Percentiles rank a stretch among this genome's conserved stretches.
phyloP scores from a whole-genome alignment of 2,888 invertebrate genomes.

The Zele albiditarsus region DNA sequence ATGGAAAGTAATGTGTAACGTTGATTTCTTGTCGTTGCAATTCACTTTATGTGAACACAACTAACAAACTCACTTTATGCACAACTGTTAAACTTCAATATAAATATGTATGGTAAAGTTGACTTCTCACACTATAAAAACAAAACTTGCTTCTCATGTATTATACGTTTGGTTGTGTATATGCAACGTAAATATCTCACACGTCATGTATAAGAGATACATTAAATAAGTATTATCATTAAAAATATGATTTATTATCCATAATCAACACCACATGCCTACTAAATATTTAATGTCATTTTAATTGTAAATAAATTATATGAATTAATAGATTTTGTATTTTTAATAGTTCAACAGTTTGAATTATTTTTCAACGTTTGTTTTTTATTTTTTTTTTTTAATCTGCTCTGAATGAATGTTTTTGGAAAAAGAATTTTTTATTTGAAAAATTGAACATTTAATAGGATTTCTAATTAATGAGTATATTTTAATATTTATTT shows the following conservation, averaged over 20 bases:
- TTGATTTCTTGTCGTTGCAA: slow-evolving; percentile 6
- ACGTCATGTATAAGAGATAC: slow-evolving; percentile 43
- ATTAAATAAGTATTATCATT: slow-evolving; percentile 52
- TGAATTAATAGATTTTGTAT: background rate
- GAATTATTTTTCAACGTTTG: background rate
- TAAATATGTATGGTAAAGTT: background rate
- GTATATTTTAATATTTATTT: no score
- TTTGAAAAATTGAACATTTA: no score
- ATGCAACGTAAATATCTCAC: slow-evolving; percentile 40
- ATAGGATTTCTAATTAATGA: no score
- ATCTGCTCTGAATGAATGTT: no score
- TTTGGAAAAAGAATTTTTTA: no score
- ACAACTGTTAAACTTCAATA: slow-evolving; percentile 1
- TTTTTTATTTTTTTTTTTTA: background rate
- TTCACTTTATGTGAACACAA: background rate
- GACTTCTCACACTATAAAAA: background rate
- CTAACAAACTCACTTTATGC: background rate
- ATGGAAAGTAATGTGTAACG: slow-evolving; percentile 1
- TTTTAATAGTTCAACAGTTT: background rate
- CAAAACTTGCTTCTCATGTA: slow-evolving; percentile 54
- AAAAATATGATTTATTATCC: slow-evolving; percentile 53
- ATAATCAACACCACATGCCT: slow-evolving; percentile 21
- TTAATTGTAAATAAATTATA: slow-evolving; percentile 7
- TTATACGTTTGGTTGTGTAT: background rate
- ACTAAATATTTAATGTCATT: background rate